These are phyloP conservation scores for Drosophila antonietae DNA, from an alignment of 2,888 invertebrate species.

Conservation along the genomic window DNA sequence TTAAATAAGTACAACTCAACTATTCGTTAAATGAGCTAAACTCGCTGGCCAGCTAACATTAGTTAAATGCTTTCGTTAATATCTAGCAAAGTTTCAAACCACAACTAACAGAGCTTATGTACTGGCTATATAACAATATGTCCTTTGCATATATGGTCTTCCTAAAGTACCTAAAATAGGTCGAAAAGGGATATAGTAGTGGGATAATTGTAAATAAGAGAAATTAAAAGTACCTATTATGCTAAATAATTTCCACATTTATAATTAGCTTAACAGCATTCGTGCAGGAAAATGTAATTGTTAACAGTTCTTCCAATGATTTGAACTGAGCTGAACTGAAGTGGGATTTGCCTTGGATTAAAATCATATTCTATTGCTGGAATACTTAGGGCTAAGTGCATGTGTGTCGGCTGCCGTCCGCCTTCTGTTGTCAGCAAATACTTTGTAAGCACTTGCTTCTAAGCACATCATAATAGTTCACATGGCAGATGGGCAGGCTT, in stretches of 20 bases:
- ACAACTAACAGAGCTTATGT: neutral
- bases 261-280: neutral
- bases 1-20: neutral
- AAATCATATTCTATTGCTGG: slow-evolving; percentile 46
- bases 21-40: slow-evolving; percentile 28
- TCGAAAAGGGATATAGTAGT: slow-evolving; percentile 20
- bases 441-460: slow-evolving; percentile 40
- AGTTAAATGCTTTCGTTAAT: slow-evolving; percentile 5
- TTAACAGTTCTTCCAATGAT: neutral
- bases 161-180: slow-evolving; percentile 9
- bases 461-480: slow-evolving; percentile 31
- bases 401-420: slow-evolving; percentile 34
- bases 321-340: slow-evolving; percentile 1
- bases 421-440: slow-evolving; percentile 52
- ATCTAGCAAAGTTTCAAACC: slow-evolving; percentile 16
- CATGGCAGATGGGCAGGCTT: slow-evolving; percentile 23
- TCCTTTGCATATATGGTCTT: neutral
- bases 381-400: slow-evolving; percentile 62
- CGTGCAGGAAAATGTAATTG: neutral
- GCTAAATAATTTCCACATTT: slow-evolving; percentile 4
- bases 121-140: slow-evolving; percentile 19
- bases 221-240: neutral
- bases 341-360: slow-evolving; percentile 27
- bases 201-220: neutral
- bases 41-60: neutral